phyloP scores from a whole-genome alignment of 2,888 invertebrate species.

The Fragum whitleyi region DNA sequence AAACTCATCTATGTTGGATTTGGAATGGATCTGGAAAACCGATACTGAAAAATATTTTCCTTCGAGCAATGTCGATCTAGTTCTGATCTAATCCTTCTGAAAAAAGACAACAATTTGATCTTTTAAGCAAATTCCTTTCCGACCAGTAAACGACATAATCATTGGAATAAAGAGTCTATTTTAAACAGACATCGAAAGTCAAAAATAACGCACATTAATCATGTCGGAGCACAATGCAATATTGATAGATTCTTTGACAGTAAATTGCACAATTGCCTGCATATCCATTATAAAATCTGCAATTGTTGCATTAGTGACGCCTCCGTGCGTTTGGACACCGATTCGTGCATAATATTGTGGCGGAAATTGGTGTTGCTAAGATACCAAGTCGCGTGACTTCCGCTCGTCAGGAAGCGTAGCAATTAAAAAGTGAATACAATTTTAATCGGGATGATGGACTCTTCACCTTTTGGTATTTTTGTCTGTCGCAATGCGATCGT shows the following conservation, averaged over 20 bases:
- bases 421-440: slow-evolving; percentile 8
- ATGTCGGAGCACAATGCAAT: slow-evolving; percentile 22
- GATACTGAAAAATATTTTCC: no score
- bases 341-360: slow-evolving; percentile 4
- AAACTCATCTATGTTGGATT: no score
- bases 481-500: no score
- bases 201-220: slow-evolving; percentile 6
- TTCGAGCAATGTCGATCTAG: no score
- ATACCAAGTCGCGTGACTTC: slow-evolving; percentile 16
- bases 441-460: not conserved
- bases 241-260: slow-evolving; percentile 21
- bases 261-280: slow-evolving; percentile 21
- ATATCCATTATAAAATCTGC: slow-evolving; percentile 29
- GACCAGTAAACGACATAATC: no score
- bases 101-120: no score
- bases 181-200: slow-evolving; percentile 3
- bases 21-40: no score
- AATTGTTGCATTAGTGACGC: slow-evolving; percentile 14
- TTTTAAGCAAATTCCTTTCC: no score
- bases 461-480: not conserved
- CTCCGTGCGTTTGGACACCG: not conserved
- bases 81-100: no score
- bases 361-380: slow-evolving; percentile 19
- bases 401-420: slow-evolving; percentile 1
- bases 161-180: not conserved